These are phyloP conservation scores for Sisyra terminalis DNA, from an alignment of 2,888 invertebrate genomes.

Conservation along the genomic window DNA sequence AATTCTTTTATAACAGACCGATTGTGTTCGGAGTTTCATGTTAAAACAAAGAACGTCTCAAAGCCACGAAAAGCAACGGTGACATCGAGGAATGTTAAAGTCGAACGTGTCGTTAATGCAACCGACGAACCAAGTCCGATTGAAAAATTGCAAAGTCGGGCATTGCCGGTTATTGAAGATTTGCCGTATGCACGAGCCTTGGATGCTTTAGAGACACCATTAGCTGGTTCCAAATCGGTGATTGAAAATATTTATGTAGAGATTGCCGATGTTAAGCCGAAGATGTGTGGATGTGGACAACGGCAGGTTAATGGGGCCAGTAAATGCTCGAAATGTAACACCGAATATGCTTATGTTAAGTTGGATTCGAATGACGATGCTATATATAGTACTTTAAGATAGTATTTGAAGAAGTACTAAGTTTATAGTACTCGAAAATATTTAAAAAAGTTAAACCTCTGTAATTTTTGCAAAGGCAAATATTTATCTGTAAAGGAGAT, in stretches of 20 bases:
- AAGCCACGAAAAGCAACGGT: slow-evolving; percentile 13
- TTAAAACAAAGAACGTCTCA: slow-evolving; percentile 37
- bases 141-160: slow-evolving; percentile 35
- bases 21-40: slow-evolving; percentile 52
- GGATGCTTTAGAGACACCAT: slow-evolving; percentile 33
- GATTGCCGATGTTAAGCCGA: slow-evolving; percentile 24
- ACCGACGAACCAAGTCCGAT: slow-evolving; percentile 20
- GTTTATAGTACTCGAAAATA: too few relatives aligned
- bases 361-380: not conserved
- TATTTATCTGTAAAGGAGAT: too few relatives aligned
- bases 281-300: not conserved
- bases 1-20: slow-evolving; percentile 51
- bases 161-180: slow-evolving; percentile 40
- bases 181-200: slow-evolving; percentile 53
- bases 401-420: not conserved
- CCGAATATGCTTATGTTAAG: not conserved
- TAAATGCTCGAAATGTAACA: not conserved
- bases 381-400: slow-evolving; percentile 2
- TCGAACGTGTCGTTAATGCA: slow-evolving; percentile 12
- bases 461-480: too few relatives aligned
- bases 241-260: slow-evolving; percentile 57
- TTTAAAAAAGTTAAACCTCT: too few relatives aligned
- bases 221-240: slow-evolving; percentile 15
- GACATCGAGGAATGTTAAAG: slow-evolving; percentile 13
- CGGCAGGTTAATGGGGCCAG: not conserved